Base-by-base conservation (phyloP, 53 echinoderm and acorn worm species). In the Stichopus horrens region DNA sequence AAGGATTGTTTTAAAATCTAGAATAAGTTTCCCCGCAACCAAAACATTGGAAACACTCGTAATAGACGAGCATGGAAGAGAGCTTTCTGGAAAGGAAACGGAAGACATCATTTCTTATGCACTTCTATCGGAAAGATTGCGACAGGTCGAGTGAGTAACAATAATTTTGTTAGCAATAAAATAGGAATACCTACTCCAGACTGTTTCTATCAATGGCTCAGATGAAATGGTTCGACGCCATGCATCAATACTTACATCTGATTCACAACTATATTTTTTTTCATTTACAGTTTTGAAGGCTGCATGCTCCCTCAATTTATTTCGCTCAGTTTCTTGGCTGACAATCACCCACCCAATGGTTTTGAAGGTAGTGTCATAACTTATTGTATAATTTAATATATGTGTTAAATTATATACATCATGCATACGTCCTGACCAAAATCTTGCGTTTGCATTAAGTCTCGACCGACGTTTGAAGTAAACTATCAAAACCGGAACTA, bases 1-100 rank as follows among this genome's bases (percentile, higher is more conserved):
- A 21, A 81, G 56, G 7, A 81, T 81, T 5, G 58, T 81, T 19
- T 57, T 81, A 56, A 56, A 81, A 13, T 81, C 81, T 6, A 57
- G 81, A 10, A 55, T 81, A 21, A 81, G 81, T 57, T 56, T 81
- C 9, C 81, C 81, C 5, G 58, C 56, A 55, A 21, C 56, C 2
- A 56, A 57, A 58, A 58, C 81, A 14, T 57, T 81, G 22, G 58
- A 81, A n/a, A 58, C 19, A 6, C 56, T 81, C 8, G 81, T 81
- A 7, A 56, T 81, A 56, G 21, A 57, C 20, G 81, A 81, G 8
- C 57, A 19, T 14, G 81, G 81, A 7, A 57, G 81, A 57, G 81
- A 81, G 23, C 16, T 81, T 11, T 19, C 55, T 4, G 81, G 21
- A 5, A 18, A n/a, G 14, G 81, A 81, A 5, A 16, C 58, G 4